Evolutionary conservation across 2,113 vertebrate genomes (phyloP).

Genomic region (Pogona vitticeps): DNA sequence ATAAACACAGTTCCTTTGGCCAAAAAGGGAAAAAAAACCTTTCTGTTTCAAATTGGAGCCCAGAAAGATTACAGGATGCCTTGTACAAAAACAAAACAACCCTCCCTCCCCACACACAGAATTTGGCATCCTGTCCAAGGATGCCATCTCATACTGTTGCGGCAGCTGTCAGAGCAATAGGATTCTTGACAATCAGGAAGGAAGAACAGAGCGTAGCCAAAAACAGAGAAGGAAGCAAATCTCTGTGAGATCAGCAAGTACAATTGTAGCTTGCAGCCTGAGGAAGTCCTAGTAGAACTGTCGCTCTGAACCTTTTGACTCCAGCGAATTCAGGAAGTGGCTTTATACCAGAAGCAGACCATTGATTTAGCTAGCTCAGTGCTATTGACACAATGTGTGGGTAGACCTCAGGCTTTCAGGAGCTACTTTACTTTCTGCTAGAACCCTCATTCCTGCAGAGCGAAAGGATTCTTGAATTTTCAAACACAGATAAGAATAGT

Average conservation of each 20-base stretch:
- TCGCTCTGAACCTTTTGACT: constrained; percentile 16
- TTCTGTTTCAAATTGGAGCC: constrained; percentile 9
- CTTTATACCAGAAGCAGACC: background rate
- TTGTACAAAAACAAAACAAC: constrained; percentile 38
- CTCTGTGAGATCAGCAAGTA: constrained; percentile 47
- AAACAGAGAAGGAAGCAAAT: constrained; percentile 58
- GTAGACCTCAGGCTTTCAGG: background rate
- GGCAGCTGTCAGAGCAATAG: constrained; percentile 63
- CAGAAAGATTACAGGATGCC: background rate
- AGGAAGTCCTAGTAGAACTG: constrained; percentile 42
- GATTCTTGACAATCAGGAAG: constrained; percentile 63
- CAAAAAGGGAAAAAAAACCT: background rate
- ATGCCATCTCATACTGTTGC: constrained; percentile 47
- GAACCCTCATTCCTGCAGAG: background rate
- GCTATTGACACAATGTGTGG: background rate
- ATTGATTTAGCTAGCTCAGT: background rate
- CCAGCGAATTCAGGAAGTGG: background rate
- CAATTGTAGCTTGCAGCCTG: constrained; percentile 20
- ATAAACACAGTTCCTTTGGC: constrained; percentile 5
- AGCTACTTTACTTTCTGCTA: background rate
- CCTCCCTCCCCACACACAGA: constrained; percentile 4
- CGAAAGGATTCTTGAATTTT: background rate
- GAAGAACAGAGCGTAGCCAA: constrained; percentile 51
- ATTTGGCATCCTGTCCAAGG: constrained; percentile 53
- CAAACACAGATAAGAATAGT: too few relatives aligned